These are phyloP conservation scores for Carettochelys insculpta DNA, from an alignment of 2,113 vertebrate genomes.

Conservation along the genomic window DNA sequence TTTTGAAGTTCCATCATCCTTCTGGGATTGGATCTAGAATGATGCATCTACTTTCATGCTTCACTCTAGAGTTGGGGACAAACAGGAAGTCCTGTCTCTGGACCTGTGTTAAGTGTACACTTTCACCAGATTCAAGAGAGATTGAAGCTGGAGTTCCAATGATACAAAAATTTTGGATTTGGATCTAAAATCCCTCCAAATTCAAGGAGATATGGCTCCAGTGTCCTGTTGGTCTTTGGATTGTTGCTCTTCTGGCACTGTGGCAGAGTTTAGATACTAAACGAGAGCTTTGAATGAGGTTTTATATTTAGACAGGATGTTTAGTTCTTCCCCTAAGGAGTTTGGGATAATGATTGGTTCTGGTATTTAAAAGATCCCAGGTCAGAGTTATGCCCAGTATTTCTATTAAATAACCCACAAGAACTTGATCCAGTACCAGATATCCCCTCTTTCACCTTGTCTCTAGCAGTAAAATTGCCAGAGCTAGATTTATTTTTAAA, in stretches of 20 bases:
- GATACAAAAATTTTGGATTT: not conserved
- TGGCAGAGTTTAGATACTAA: not conserved
- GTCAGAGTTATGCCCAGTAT: not conserved
- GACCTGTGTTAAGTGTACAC: not conserved
- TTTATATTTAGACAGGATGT: not conserved
- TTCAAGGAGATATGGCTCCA: not conserved
- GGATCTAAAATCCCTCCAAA: not conserved
- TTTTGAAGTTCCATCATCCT: not conserved
- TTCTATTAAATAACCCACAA: not conserved
- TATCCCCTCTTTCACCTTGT: not conserved
- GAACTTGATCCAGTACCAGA: not conserved
- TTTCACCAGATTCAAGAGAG: not conserved
- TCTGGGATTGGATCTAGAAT: not conserved
- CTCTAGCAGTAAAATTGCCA: not conserved
- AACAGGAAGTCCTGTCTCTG: not conserved
- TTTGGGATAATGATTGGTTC: not conserved
- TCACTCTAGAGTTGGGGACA: not conserved
- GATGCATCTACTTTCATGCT: not conserved
- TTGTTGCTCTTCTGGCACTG: not conserved
- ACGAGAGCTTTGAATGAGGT: not conserved
- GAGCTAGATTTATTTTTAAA: not conserved
- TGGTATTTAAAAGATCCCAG: not conserved
- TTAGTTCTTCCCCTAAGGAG: not conserved
- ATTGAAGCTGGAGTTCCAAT: not conserved
- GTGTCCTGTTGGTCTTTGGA: not conserved